These are phyloP conservation scores for Unio delphinus DNA, from an alignment of 2,888 invertebrate genomes.

Conservation along the genomic window DNA sequence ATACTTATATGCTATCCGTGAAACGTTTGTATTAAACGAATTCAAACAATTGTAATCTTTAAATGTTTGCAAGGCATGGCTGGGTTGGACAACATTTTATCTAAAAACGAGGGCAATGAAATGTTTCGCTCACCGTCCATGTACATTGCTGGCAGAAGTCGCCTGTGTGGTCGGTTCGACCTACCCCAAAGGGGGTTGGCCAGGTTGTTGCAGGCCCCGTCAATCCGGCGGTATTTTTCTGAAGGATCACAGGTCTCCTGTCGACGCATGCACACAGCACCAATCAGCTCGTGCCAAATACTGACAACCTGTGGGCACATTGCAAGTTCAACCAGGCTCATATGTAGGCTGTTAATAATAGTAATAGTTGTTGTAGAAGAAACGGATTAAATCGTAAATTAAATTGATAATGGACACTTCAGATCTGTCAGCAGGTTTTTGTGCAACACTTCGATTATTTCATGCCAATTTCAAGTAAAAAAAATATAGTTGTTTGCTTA, in stretches of 20 bases:
- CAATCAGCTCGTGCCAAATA: constrained; percentile 36
- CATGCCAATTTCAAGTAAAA: too few relatives aligned
- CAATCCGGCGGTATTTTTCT: constrained; percentile 33
- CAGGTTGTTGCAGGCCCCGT: constrained; percentile 49
- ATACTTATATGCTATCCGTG: too few relatives aligned
- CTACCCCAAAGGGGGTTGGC: constrained; percentile 35
- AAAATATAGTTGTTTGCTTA: too few relatives aligned
- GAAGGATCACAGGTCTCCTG: constrained; percentile 30
- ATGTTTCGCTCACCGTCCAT: constrained; percentile 25
- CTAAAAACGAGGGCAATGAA: not conserved
- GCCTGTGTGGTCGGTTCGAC: constrained; percentile 35
- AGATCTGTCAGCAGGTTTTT: too few relatives aligned
- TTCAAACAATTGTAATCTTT: too few relatives aligned
- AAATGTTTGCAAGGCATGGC: too few relatives aligned
- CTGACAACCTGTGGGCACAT: constrained; percentile 20
- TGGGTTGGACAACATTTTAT: too few relatives aligned
- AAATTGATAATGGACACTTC: too few relatives aligned
- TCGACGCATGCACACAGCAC: constrained; percentile 36
- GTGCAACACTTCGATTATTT: too few relatives aligned
- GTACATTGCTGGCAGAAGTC: constrained; percentile 27
- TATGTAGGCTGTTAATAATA: constrained; percentile 22
- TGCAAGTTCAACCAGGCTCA: constrained; percentile 22
- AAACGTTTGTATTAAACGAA: too few relatives aligned
- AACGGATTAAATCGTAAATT: not conserved
- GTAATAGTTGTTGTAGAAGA: not conserved